Conservation (phyloP, 2,113 vertebrate genomes). For the Plestiodon gilberti region DNA sequence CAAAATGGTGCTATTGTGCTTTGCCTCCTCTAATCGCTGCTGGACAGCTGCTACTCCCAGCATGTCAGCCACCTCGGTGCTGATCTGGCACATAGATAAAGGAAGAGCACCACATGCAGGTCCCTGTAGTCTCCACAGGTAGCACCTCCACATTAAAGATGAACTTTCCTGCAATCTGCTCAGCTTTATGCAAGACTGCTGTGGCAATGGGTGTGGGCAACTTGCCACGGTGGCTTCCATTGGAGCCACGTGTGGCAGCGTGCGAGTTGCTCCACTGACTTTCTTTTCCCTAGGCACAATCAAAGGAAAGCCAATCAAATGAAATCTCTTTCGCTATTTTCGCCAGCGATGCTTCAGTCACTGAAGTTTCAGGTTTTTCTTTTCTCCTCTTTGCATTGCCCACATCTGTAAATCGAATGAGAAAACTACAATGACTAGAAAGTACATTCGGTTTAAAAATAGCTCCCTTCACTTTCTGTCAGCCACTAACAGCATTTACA, state of each 20-base stretch:
- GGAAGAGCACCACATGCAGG: constrained; percentile 26
- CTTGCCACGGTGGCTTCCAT: constrained; percentile 8
- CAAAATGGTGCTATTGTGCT: constrained; percentile 21
- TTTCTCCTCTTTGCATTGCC: neutral
- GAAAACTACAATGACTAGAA: constrained; percentile 20
- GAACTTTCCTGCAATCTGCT: constrained; percentile 19
- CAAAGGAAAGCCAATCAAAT: neutral
- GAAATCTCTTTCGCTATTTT: neutral
- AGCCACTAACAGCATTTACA: constrained; percentile 6
- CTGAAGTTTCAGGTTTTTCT: too few relatives aligned
- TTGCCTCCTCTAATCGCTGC: constrained; percentile 29
- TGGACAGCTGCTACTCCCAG: constrained; percentile 30
- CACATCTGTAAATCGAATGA: constrained; percentile 26
- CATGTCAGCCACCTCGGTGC: constrained; percentile 21
- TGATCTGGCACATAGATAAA: constrained; percentile 31
- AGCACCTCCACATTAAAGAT: constrained; percentile 31
- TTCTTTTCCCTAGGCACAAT: neutral
- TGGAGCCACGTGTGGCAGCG: neutral
- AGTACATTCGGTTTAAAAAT: constrained; percentile 31
- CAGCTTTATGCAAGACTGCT: constrained; percentile 2
- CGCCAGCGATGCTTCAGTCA: neutral
- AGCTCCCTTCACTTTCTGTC: constrained; percentile 2
- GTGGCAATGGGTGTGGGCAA: constrained; percentile 13
- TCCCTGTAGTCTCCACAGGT: constrained; percentile 21
- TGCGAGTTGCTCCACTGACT: constrained; percentile 1